Percentiles rank a stretch among this genome's conserved stretches.
Conservation (phyloP, 2,113 vertebrate species). For the Heliornis fulica region DNA sequence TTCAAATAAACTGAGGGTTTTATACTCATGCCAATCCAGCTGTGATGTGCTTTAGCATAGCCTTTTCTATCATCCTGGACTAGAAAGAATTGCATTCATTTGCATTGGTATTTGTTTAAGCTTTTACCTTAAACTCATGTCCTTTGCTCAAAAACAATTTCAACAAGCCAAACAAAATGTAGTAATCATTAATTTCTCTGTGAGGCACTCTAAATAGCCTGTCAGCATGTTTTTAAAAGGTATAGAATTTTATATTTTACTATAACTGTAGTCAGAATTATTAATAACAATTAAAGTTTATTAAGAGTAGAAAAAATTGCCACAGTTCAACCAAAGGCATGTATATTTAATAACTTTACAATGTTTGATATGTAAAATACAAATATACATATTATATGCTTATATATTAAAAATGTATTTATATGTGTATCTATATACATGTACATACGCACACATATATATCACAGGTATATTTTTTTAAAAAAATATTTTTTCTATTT, state of each 20-base stretch:
- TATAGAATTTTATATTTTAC: background rate
- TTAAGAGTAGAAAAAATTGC: background rate
- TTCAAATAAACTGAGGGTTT: background rate
- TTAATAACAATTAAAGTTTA: too few species aligned
- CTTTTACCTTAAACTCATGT: background rate
- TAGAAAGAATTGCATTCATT: background rate
- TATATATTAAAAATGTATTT: background rate
- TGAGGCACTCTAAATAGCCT: background rate
- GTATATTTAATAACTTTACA: background rate
- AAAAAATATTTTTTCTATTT: background rate
- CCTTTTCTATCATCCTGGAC: background rate
- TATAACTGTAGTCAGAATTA: background rate
- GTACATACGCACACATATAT: rapidly evolving
- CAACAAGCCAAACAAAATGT: background rate
- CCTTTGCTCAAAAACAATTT: background rate
- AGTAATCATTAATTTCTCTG: background rate
- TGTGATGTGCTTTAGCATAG: background rate
- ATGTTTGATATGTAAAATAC: background rate
- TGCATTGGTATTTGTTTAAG: background rate
- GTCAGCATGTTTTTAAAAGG: background rate
- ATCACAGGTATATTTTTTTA: background rate
- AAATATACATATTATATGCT: background rate
- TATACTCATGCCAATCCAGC: background rate
- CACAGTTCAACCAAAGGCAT: background rate
- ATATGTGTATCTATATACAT: background rate